Evolutionary conservation across 1,140 invertebrate genomes (phyloP), one percentile per base, ranked within the genome.

Genomic region (Rhopalosiphum padi): DNA sequence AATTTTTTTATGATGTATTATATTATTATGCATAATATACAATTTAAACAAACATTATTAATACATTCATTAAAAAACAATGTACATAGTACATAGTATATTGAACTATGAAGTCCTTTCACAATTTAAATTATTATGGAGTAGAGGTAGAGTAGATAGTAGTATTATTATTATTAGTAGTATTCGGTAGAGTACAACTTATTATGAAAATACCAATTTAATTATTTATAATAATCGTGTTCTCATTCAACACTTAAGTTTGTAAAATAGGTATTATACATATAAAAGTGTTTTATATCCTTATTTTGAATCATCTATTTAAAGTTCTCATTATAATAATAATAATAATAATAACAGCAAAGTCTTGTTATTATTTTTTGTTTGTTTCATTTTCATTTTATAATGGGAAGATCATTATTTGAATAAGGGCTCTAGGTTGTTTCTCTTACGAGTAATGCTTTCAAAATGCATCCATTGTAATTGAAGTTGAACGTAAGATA

Each of bases 361-460:
- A 46, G 85, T 86, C 41, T 86, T 86, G 43, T 86, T 86, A 86
- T 86, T 86, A 86, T 86, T 86, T 86, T 46, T 41, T 86, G 25
- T 86, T 86, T 86, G 85, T 86, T 86, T 86, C 30, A 86, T 86
- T 86, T 85, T 43, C 25, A 86, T 86, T 86, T 86, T 86, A 86
- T 86, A 86, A 86, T 46, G 30, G 41, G 37, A 23, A 46, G 41
- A 86, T 86, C 41, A 86, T 86, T 86, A 86, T 86, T 86, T 86
- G 43, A 86, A 86, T 46, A n/a, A 86, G 23, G 83, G 37, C 37
- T 86, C 37, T 86, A 25, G 23, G 83, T 86, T 41, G 37, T 77
- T 77, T 86, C 83, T 86, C 43, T 37, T 85, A 85, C 23, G 41
- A 86, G 85, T 21, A 43, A 46, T 86, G 85, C 37, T 46, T 86